Evolutionary conservation across 2,888 invertebrate species (phyloP).

Genomic region (Hydraecia micacea): DNA sequence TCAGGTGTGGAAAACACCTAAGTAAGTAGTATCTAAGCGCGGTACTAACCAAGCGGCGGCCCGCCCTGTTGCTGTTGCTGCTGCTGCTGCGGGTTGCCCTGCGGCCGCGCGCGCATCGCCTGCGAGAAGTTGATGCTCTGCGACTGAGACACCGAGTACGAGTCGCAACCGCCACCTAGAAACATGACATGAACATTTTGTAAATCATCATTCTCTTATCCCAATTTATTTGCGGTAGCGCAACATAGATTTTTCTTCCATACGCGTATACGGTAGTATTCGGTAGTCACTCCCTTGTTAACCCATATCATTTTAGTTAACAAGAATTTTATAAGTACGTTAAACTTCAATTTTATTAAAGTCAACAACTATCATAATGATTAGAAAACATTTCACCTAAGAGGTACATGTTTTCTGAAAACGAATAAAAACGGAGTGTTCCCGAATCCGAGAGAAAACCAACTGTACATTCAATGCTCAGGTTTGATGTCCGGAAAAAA

Average conservation of each 20-base stretch:
- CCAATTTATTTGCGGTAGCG: background rate
- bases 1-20: background rate
- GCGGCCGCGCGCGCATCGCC: constrained; percentile 91
- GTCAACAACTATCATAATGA: background rate
- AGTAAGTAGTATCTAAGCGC: background rate
- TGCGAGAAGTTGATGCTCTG: constrained; percentile 96
- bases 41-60: constrained; percentile 77
- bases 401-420: background rate
- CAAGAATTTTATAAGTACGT: background rate
- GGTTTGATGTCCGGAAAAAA: background rate
- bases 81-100: constrained; percentile 71
- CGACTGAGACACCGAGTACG: constrained; percentile 94
- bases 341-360: background rate
- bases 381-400: background rate
- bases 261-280: too few species aligned
- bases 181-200: constrained; percentile 30
- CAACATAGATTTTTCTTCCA: background rate
- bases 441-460: background rate
- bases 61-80: constrained; percentile 60
- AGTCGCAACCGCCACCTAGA: constrained; percentile 88
- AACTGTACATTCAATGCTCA: background rate
- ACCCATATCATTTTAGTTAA: too few species aligned
- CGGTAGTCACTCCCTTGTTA: background rate
- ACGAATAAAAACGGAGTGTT: background rate
- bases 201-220: background rate